Evolutionary conservation across 2,797 vertebrate genomes (phyloP).

Genomic region (Eutrigla gurnardus): DNA sequence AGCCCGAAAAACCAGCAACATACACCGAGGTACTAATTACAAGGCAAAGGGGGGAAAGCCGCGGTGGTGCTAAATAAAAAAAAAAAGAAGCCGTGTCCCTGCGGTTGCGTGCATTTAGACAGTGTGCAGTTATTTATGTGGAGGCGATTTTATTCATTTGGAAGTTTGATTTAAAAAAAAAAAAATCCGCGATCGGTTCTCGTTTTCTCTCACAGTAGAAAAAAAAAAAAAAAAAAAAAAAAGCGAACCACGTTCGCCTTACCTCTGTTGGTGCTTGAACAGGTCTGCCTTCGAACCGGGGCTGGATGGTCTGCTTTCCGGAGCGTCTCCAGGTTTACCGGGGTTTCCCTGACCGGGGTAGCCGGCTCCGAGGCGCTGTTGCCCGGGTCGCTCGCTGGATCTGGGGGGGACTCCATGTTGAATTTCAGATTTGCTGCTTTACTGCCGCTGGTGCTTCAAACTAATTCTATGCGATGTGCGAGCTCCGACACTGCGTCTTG

Average conservation of each 20-base stretch:
- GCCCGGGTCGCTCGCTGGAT: slow-evolving; percentile 94
- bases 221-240: not conserved
- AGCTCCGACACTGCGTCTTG: slow-evolving; percentile 89
- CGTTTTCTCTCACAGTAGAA: not conserved
- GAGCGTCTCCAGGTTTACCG: slow-evolving; percentile 93
- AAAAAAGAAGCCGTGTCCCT: slow-evolving; percentile 14
- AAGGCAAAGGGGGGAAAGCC: slow-evolving; percentile 44
- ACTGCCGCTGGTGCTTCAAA: slow-evolving; percentile 81
- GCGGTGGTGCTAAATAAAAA: slow-evolving; percentile 20
- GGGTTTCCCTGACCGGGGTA: slow-evolving; percentile 92
- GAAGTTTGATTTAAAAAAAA: slow-evolving; percentile 78
- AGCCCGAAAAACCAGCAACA: slow-evolving; percentile 62
- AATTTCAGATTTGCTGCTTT: slow-evolving; percentile 77
- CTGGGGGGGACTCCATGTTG: slow-evolving; percentile 98
- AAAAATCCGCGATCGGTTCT: slow-evolving; percentile 49
- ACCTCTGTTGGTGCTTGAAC: slow-evolving; percentile 93
- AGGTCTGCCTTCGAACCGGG: slow-evolving; percentile 93
- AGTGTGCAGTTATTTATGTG: slow-evolving; percentile 54
- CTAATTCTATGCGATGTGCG: slow-evolving; percentile 87
- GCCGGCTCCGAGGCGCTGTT: slow-evolving; percentile 94
- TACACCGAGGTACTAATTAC: slow-evolving; percentile 54
- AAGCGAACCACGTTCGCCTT: slow-evolving; percentile 68
- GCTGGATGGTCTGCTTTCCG: slow-evolving; percentile 94
- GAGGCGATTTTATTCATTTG: slow-evolving; percentile 75
- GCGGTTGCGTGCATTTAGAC: slow-evolving; percentile 45